Evolutionary conservation across 2,797 vertebrate genomes (phyloP), one percentile per base, ranked within the genome.

Genomic region (Glyptemys insculpta): DNA sequence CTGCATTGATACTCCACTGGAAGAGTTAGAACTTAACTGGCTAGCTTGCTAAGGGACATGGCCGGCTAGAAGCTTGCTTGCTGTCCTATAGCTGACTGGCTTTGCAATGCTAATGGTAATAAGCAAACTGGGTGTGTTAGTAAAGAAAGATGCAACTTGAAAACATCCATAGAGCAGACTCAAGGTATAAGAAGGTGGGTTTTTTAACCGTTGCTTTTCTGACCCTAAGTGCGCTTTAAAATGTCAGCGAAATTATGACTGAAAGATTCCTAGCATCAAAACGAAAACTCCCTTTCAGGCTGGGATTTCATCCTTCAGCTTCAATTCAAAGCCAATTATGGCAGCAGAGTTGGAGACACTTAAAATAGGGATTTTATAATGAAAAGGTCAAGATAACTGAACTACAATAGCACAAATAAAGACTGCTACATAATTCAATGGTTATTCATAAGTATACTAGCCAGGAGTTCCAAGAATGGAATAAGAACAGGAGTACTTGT

Each of bases 1-100:
- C 62, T 74, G 21, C 6, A 80, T 15, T 1, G 34, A 87, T 23
- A 82, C 85, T 57, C 54, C 0, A 3, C 12, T 8, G 62, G 49
- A 81, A 93, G 68, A 83, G n/a, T 21, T 49, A 0, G 87, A 84
- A 15, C 65, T 31, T 0, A 37, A 12, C 16, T 54, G 89, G 65
- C 10, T 85, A 44, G 87, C 83, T n/a, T 91, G 92, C 86, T 87
- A 81, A 95, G 83, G 44, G 44, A 8, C 34, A 56, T 87, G 23
- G 85, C 88, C 93, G 83, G 18, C 49, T 8, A 5, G 81, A 53
- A n/a, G 44, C 44, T 81, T 72, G 44, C 95, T 31, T 90, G 81
- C 89, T 95, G 25, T 56, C 79, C 86, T 52, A 57, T 2, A 92
- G 83, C 29, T 80, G 56, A 95, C 57, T 72, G 62, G 94, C 68